Evolutionary conservation across 2,888 invertebrate genomes (phyloP).

Genomic region (Epiperipatus broadwayi): DNA sequence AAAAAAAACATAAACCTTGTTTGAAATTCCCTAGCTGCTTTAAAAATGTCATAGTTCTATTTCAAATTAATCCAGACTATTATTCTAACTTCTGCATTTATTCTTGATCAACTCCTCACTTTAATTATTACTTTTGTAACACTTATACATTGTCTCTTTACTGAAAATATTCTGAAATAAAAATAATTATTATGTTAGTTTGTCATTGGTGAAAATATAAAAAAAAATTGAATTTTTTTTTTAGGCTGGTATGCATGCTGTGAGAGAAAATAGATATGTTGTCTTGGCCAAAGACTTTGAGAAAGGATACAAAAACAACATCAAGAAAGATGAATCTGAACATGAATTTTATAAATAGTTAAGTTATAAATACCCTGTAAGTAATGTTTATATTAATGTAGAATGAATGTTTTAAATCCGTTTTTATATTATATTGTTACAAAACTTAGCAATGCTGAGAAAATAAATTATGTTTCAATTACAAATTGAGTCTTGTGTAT

Average conservation of each 20-base stretch:
- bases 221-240: slow-evolving; percentile 18
- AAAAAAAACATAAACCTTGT: no score
- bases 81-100: slow-evolving; percentile 9
- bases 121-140: slow-evolving; percentile 5
- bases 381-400: no score
- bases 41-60: no score
- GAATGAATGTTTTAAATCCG: no score
- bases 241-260: slow-evolving; percentile 96
- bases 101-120: slow-evolving; percentile 5
- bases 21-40: no score
- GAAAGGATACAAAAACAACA: slow-evolving; percentile 98
- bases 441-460: no score
- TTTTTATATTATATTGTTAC: no score
- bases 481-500: no score
- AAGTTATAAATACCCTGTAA: no score
- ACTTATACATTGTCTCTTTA: neutral
- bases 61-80: no score
- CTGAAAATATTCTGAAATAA: neutral
- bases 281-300: slow-evolving; percentile 98
- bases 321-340: slow-evolving; percentile 97
- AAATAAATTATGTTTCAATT: no score
- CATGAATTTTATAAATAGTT: slow-evolving; percentile 99
- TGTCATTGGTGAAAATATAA: neutral
- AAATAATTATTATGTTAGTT: neutral
- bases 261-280: slow-evolving; percentile 94